Evolutionary conservation across 2,113 vertebrate genomes (phyloP).

Genomic region (Pantherophis guttatus): DNA sequence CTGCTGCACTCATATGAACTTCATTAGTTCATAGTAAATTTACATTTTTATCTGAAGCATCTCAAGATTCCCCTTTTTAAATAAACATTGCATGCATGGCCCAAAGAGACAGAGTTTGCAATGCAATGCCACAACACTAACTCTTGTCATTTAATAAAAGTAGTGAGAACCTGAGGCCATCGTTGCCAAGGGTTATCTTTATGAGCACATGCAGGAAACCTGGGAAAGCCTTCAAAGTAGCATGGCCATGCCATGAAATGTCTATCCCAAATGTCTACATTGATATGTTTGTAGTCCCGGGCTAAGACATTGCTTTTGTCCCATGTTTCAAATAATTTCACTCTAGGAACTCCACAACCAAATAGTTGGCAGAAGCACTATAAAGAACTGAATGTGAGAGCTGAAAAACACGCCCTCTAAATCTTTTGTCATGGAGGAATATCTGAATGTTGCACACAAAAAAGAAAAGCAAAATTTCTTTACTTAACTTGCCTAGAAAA

Average conservation of each 20-base stretch:
- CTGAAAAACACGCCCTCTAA: background rate
- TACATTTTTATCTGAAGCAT: background rate
- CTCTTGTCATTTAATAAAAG: background rate
- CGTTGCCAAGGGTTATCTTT: background rate
- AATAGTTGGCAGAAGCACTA: background rate
- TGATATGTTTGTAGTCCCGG: background rate
- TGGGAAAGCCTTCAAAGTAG: background rate
- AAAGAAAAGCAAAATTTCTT: background rate
- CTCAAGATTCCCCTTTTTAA: background rate
- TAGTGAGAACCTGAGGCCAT: background rate
- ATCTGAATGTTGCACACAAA: background rate
- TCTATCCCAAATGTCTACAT: background rate
- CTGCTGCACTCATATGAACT: background rate
- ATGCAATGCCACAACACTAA: background rate
- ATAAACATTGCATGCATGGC: background rate
- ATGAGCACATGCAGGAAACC: background rate
- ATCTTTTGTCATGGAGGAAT: background rate
- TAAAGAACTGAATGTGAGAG: background rate
- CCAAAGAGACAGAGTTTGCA: background rate
- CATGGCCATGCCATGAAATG: background rate
- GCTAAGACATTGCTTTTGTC: background rate
- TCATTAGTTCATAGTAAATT: background rate
- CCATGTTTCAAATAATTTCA: background rate
- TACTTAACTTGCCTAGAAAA: background rate
- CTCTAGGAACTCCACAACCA: background rate